Base-by-base conservation (phyloP, 2,797 vertebrate genomes). In the Ficedula albicollis region DNA sequence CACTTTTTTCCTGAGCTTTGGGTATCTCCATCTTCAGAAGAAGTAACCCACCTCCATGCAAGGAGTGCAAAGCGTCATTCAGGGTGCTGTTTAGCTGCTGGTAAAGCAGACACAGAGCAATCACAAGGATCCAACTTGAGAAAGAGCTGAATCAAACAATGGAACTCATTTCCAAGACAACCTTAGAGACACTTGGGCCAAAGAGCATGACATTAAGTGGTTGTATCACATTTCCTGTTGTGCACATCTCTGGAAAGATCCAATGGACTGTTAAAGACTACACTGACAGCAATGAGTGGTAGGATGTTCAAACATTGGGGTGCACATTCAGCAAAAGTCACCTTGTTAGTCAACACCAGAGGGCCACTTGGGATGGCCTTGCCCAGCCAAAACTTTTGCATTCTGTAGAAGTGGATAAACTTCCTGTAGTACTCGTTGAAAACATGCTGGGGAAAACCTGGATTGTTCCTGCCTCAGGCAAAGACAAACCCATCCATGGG, bases 211-310 rank as follows among this genome's bases (percentile, higher is more conserved):
- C 17, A 13, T 36, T 27, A 13, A 13, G 32, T 48, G 30, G 10
- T 55, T 41, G 36, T 36, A 23, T 32, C 21, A 23, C 21, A 36
- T 36, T 36, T 12, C 12, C 17, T 63, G 11, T 19, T 0, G 0
- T 22, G 21, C 18, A 36, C 14, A 14, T 10, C 21, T 63, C 32
- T 49, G 56, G 36, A 70, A 78, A 63, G 26, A 22, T 32, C 17
- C 30, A 41, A 51, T 20, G n/a, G n/a, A 25, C 63, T 44, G 12
- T 27, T 55, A 43, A 70, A 49, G 49, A 41, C 49, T 22, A 30
- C 22, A 11, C 21, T 63, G 34, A 13, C 34, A 70, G 49, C 56
- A 41, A 6, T 13, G 26, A 4, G 12, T 38, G 13, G 4, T 44
- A 15, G 30, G 17, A 41, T 0, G 0, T 34, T 62, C 56, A 48